phyloP scores from a whole-genome alignment of 2,888 invertebrate genomes.

The Ormyrus thymus region DNA sequence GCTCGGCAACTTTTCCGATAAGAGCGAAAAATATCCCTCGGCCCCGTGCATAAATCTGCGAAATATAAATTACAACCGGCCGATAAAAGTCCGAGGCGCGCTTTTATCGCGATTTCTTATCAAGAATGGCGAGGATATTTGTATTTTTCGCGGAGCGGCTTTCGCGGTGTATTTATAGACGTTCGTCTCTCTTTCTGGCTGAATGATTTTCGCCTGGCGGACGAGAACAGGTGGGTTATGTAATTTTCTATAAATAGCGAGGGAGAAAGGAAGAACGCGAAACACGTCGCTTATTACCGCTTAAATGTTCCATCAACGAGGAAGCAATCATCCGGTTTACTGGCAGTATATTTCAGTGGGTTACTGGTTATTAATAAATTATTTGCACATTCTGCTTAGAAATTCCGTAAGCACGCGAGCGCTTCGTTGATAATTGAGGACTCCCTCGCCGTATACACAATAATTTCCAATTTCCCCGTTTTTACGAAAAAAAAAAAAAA shows the following conservation, averaged over 20 bases:
- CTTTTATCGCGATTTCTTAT: not conserved
- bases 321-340: too few relatives aligned
- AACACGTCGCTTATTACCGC: constrained; percentile 23
- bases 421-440: too few relatives aligned
- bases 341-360: too few relatives aligned
- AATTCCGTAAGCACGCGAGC: too few relatives aligned
- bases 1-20: constrained; percentile 17
- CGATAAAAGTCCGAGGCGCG: not conserved
- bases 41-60: constrained; percentile 4
- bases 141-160: not conserved
- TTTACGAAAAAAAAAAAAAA: too few relatives aligned
- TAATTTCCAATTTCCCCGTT: too few relatives aligned
- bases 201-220: constrained; percentile 10
- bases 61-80: constrained; percentile 3
- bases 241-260: constrained; percentile 10
- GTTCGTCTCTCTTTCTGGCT: not conserved
- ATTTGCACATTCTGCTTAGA: too few relatives aligned
- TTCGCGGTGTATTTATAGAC: not conserved
- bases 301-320: constrained; percentile 5
- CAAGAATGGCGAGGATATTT: not conserved
- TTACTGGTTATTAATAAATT: too few relatives aligned
- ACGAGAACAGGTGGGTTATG: not conserved
- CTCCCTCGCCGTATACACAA: too few relatives aligned
- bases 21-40: constrained; percentile 17
- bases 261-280: constrained; percentile 28